Conservation (phyloP, 2,113 vertebrate species). For the Drymodes brunneopygia region DNA sequence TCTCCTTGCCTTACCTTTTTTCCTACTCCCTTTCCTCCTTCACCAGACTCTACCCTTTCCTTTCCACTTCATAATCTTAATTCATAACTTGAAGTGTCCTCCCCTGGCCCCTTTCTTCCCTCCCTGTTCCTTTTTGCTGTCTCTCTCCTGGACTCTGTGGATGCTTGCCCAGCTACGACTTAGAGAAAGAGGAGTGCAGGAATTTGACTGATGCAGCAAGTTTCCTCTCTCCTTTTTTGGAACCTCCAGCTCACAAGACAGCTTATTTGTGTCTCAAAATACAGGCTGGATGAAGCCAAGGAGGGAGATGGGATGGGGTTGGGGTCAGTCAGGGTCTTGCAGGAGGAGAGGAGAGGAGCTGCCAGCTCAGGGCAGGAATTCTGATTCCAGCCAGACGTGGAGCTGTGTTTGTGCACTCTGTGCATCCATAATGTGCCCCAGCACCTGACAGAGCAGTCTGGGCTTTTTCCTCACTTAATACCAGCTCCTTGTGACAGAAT, state of each 20-base stretch:
- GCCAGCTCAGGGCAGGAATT: not conserved
- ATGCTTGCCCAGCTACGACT: not conserved
- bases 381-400: not conserved
- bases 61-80: not conserved
- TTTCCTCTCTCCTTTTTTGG: constrained; percentile 18
- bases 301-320: not conserved
- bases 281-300: not conserved
- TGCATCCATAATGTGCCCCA: not conserved
- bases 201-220: constrained; percentile 39
- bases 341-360: not conserved
- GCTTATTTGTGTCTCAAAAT: not conserved
- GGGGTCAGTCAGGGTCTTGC: not conserved
- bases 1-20: not conserved
- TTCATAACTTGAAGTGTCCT: not conserved
- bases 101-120: not conserved
- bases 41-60: not conserved
- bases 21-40: not conserved
- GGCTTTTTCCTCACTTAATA: not conserved
- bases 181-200: not conserved
- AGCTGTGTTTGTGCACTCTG: not conserved
- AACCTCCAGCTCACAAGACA: not conserved
- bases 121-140: not conserved
- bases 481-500: not conserved
- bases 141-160: not conserved
- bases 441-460: not conserved